Conservation (phyloP, 2,113 vertebrate species). For the Chlamydotis undulata region DNA sequence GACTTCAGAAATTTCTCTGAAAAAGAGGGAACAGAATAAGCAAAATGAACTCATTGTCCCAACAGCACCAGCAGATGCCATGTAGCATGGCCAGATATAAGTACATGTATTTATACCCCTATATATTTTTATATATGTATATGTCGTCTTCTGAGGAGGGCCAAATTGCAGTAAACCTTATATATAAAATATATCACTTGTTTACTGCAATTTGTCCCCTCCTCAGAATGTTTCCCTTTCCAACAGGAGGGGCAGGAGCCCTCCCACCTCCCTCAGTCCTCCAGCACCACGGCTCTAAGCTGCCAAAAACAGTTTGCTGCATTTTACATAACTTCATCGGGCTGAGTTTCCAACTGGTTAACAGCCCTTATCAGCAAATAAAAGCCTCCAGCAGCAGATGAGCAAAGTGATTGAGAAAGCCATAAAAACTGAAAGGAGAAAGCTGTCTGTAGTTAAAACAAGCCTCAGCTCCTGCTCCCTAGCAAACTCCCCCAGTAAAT, state of each 20-base stretch:
- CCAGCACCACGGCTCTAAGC: background rate
- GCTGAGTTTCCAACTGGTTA: conserved; percentile 60
- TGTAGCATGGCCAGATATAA: background rate
- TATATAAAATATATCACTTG: too few species aligned
- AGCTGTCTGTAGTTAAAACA: conserved; percentile 58
- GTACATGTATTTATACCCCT: background rate
- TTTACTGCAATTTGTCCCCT: background rate
- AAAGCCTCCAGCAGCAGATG: conserved; percentile 62
- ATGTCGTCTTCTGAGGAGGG: background rate
- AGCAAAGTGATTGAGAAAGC: conserved; percentile 64
- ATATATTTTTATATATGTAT: background rate
- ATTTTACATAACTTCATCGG: conserved; percentile 34
- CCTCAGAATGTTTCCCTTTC: background rate
- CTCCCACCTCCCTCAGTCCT: background rate
- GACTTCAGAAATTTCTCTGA: background rate
- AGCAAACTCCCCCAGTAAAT: conserved; percentile 59
- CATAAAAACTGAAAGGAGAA: conserved; percentile 56
- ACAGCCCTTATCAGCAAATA: conserved; percentile 67
- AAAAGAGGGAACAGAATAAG: background rate
- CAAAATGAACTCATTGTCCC: background rate
- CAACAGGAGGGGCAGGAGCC: background rate
- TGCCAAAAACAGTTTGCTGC: background rate
- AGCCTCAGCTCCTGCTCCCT: conserved; percentile 21
- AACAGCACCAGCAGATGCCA: background rate
- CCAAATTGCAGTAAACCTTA: background rate